Evolutionary conservation across 1,140 invertebrate species (phyloP), one percentile per base, ranked within the genome.

Genomic region (Zophobas morio): DNA sequence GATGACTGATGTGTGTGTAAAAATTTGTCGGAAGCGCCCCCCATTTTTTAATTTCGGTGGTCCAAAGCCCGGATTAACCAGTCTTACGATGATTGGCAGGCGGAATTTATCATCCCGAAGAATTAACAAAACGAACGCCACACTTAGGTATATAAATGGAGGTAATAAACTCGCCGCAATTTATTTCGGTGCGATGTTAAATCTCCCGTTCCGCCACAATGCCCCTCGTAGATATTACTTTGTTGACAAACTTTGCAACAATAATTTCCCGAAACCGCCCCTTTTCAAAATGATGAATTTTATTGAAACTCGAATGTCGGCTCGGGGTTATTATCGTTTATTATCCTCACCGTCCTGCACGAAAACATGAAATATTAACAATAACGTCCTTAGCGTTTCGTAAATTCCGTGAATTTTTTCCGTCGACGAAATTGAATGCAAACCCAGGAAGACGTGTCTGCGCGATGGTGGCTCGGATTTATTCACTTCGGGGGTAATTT

Each of bases 331-430:
- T 66, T 42, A 66, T 66, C 60, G 60, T 66, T 66, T 66, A 66
- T 66, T 66, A 66, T 42, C 60, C 35, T 36, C 56, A 36, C 39
- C 60, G 60, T 36, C 2, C n/a, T 60, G 56, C 56, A 60, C 34
- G 60, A 46, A 42, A 66, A 66, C 60, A 66, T 66, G 60, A 66
- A 66, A 66, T 66, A 66, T 66, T 66, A 66, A 66, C 60, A 42
- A 42, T 66, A 42, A 66, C 33, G n/a, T 37, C 60, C 20, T 40
- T 66, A 36, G 37, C 60, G 60, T 66, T 46, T 40, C 39, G 42
- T 63, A 63, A 63, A 63, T 63, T 63, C 57, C 0, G 20, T 8
- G 42, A 42, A 42, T 42, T 66, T 66, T 66, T 66, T 57, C 3
- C 53, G 53, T 54, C 53, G 35, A 33, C 39, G 60, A 66, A 66